Evolutionary conservation across 2,797 vertebrate species (phyloP).

Genomic region (Sylvia borin): DNA sequence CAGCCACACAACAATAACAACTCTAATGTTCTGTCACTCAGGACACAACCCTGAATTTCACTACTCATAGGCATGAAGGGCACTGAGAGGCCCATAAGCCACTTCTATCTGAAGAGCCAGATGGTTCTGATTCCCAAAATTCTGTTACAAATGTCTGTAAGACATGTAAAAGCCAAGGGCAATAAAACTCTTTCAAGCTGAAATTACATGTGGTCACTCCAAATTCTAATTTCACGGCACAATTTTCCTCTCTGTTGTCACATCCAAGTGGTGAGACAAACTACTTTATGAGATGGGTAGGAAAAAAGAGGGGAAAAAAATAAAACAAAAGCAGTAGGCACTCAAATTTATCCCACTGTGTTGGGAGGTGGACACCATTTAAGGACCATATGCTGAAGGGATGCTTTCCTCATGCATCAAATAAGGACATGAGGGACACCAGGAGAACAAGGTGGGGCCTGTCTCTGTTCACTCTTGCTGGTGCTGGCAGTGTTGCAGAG

Average conservation of each 20-base stretch:
- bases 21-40: background rate
- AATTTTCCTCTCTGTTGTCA: background rate
- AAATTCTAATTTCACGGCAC: constrained; percentile 9
- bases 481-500: background rate
- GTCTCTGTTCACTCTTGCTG: background rate
- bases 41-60: background rate
- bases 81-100: background rate
- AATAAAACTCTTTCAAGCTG: background rate
- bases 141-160: background rate
- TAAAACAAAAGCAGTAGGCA: background rate
- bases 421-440: accelerated
- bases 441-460: background rate
- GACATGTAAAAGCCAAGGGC: background rate
- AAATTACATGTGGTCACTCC: background rate
- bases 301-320: accelerated
- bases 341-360: background rate
- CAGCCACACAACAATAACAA: accelerated
- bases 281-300: background rate
- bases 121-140: background rate
- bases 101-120: background rate
- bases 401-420: background rate
- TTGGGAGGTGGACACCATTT: background rate
- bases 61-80: background rate
- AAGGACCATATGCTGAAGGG: accelerated
- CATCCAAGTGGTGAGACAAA: background rate